Conservation (phyloP, 2,797 vertebrate genomes). For the Acropternis orthonyx region DNA sequence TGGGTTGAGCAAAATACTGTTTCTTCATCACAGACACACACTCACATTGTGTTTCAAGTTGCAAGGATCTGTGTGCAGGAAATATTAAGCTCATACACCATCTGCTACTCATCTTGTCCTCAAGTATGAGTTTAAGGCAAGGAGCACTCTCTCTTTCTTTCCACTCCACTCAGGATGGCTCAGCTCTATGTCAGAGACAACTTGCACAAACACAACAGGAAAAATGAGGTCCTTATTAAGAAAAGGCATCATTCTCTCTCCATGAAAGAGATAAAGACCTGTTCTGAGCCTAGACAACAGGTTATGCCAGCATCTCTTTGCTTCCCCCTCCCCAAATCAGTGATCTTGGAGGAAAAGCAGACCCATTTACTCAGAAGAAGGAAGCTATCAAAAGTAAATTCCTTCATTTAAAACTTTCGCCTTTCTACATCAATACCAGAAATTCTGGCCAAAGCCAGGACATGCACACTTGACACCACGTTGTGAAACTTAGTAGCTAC, state of each 20-base stretch:
- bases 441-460: background rate
- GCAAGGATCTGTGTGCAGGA: background rate
- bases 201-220: background rate
- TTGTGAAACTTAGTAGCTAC: background rate
- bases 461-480: rapidly evolving
- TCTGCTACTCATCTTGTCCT: background rate
- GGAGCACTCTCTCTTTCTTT: background rate
- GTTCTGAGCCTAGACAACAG: rapidly evolving
- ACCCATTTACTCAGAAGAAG: background rate
- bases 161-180: rapidly evolving
- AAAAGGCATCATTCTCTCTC: background rate
- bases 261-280: background rate
- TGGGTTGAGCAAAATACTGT: background rate
- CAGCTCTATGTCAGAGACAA: background rate
- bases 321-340: rapidly evolving
- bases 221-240: background rate
- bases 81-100: background rate
- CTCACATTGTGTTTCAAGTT: background rate
- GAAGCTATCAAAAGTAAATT: background rate
- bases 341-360: background rate
- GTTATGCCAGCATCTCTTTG: rapidly evolving
- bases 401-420: background rate
- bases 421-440: background rate
- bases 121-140: background rate
- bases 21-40: background rate